Conservation (phyloP, 1,140 invertebrate genomes). For the Bicyclus anynana region DNA sequence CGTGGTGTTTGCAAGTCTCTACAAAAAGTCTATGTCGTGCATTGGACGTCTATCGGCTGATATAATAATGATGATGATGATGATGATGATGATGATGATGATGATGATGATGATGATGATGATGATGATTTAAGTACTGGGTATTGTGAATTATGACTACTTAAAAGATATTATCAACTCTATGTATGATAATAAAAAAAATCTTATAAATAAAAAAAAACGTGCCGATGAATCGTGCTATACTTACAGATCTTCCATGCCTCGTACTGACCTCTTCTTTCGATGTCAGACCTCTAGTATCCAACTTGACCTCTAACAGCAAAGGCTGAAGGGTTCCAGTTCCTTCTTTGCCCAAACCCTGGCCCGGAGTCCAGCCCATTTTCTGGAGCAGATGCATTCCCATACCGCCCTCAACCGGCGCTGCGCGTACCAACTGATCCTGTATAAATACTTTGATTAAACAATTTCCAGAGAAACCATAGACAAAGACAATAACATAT, state of each 20-base stretch:
- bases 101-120: too few relatives aligned
- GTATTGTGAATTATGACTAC: too few relatives aligned
- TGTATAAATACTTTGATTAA: slow-evolving; percentile 58
- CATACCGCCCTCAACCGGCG: slow-evolving; percentile 93
- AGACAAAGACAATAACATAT: slow-evolving; percentile 3
- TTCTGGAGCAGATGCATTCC: slow-evolving; percentile 97
- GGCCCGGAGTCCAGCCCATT: slow-evolving; percentile 98
- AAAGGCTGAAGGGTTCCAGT: slow-evolving; percentile 93
- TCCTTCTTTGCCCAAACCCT: slow-evolving; percentile 96
- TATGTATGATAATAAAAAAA: too few relatives aligned
- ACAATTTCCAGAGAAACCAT: slow-evolving; percentile 17
- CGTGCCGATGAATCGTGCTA: not conserved
- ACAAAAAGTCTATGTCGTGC: too few relatives aligned
- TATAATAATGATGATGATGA: too few relatives aligned
- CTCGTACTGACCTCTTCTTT: slow-evolving; percentile 80
- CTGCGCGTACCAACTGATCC: slow-evolving; percentile 91
- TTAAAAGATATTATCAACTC: too few relatives aligned
- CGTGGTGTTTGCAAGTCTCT: too few relatives aligned
- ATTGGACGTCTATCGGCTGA: too few relatives aligned
- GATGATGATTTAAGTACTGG: too few relatives aligned
- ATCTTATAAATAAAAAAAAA: not conserved
- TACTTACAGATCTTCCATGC: slow-evolving; percentile 51
- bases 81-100: too few relatives aligned
- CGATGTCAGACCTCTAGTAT: slow-evolving; percentile 91
- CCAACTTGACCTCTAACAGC: slow-evolving; percentile 93